These are phyloP conservation scores for Cossypha caffra DNA, from an alignment of 2,797 vertebrate genomes.

Conservation along the genomic window DNA sequence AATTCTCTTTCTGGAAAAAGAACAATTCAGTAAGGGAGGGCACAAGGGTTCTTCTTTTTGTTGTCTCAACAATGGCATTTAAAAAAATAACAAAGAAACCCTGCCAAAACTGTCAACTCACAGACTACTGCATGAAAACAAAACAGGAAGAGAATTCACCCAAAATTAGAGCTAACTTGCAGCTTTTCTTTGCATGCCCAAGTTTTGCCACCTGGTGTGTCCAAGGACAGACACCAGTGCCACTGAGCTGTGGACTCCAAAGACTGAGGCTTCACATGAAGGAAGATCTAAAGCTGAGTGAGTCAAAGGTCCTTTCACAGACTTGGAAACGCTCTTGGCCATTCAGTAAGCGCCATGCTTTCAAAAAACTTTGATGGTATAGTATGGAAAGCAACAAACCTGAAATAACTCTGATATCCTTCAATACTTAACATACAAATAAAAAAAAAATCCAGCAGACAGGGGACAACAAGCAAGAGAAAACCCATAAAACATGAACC, in stretches of 20 bases:
- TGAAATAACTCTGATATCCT: neutral
- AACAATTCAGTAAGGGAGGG: neutral
- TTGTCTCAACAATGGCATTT: neutral
- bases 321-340: neutral
- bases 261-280: neutral
- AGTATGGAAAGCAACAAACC: neutral
- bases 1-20: neutral
- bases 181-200: neutral
- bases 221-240: neutral
- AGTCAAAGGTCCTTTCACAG: neutral
- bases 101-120: neutral
- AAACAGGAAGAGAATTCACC: neutral
- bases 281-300: neutral
- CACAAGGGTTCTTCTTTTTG: neutral
- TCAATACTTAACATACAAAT: neutral
- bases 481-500: neutral
- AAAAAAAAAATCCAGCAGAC: neutral
- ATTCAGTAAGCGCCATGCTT: neutral
- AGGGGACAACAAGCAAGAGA: neutral
- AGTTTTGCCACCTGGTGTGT: neutral
- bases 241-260: neutral
- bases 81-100: neutral
- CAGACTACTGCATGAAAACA: neutral
- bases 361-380: neutral
- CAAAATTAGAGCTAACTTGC: neutral